Percentiles rank a stretch among this genome's conserved stretches.
Evolutionary conservation across 2,888 invertebrate species (phyloP).

Genomic region (Macrosoma leucophasiata): DNA sequence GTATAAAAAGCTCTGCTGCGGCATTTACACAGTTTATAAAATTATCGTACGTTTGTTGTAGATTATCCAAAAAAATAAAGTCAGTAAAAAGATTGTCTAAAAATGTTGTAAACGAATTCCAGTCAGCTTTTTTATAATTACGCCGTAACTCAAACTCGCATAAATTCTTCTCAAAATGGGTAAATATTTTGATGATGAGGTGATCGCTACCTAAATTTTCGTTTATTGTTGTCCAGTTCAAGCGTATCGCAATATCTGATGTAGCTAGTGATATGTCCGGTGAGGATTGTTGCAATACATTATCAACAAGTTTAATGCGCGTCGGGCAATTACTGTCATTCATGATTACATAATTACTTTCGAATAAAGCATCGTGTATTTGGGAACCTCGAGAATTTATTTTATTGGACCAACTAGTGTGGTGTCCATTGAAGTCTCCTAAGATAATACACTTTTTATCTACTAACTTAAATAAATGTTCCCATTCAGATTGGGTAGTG

Average conservation of each 20-base stretch:
- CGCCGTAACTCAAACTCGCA: no score
- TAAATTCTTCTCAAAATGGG: no score
- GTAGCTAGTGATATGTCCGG: not conserved
- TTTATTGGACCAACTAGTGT: not conserved
- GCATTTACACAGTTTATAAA: constrained; percentile 1
- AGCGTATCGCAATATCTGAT: not conserved
- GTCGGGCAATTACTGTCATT: no score
- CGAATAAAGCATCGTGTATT: no score
- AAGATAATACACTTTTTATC: not conserved
- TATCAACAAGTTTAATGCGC: no score
- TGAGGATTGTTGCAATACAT: no score
- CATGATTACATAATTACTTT: no score
- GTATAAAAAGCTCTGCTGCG: constrained; percentile 1
- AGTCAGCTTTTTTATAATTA: no score
- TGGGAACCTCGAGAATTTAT: not conserved
- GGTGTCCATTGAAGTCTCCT: not conserved
- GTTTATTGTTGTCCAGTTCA: not conserved
- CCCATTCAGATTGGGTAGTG: not conserved
- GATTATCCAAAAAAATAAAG: no score
- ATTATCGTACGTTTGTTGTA: not conserved
- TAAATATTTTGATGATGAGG: not conserved
- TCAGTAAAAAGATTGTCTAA: no score
- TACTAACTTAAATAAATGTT: not conserved
- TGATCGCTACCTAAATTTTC: not conserved
- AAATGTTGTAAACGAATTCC: no score